phyloP scores from a whole-genome alignment of 2,113 vertebrate genomes.

The Melospiza georgiana region DNA sequence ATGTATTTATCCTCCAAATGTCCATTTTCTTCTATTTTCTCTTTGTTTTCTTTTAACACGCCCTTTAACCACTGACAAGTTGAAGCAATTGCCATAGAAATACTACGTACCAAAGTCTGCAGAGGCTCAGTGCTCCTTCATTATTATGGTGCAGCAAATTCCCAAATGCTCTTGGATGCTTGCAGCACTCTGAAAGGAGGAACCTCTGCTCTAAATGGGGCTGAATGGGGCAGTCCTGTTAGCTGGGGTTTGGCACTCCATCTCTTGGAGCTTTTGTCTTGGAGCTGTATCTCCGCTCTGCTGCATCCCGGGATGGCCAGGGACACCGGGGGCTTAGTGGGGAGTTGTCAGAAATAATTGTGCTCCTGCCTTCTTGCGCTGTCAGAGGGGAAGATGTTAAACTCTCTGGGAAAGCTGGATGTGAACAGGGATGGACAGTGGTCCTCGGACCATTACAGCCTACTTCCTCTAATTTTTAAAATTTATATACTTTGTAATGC shows the following conservation, averaged over 20 bases:
- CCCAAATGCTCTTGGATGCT: not conserved
- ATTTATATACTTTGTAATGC: conserved; percentile 66
- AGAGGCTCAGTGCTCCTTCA: not conserved
- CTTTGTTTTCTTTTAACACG: not conserved
- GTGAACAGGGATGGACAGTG: conserved; percentile 36
- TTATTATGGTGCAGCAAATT: not conserved
- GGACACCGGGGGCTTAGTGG: not conserved
- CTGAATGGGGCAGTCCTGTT: not conserved
- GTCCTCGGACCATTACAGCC: conserved; percentile 63
- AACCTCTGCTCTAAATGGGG: not conserved
- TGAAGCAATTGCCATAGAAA: not conserved
- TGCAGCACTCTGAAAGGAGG: not conserved
- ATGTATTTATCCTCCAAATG: not conserved
- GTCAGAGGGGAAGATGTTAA: not conserved
- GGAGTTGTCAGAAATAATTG: conserved; percentile 48
- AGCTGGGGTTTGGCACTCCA: not conserved
- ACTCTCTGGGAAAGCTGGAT: conserved; percentile 12
- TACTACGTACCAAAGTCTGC: not conserved
- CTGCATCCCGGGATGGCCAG: not conserved
- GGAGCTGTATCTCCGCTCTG: not conserved
- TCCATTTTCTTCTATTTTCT: not conserved
- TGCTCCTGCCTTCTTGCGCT: not conserved
- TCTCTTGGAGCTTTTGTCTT: not conserved
- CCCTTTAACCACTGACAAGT: not conserved
- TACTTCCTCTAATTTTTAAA: conserved; percentile 67